Evolutionary conservation across 2,797 vertebrate genomes (phyloP).

Genomic region (Enteromius thamalakanensis): DNA sequence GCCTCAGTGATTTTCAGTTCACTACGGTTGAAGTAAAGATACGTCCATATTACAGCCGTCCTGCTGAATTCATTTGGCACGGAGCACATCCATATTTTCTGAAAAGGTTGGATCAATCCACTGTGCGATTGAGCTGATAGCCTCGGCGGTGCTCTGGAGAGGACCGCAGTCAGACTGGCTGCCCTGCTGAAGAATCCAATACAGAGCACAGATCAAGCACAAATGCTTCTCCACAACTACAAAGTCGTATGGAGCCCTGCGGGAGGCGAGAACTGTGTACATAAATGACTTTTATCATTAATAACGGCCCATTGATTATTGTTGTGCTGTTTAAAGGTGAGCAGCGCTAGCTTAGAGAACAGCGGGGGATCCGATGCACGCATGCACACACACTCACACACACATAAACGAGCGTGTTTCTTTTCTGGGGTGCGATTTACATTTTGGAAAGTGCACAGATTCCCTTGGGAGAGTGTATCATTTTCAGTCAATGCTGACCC

Average conservation of each 20-base stretch:
- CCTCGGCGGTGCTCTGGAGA: conserved; percentile 31
- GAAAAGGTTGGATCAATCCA: conserved; percentile 62
- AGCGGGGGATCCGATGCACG: conserved; percentile 65
- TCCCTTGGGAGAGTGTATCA: conserved; percentile 71
- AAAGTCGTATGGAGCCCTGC: conserved; percentile 67
- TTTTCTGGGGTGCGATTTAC: conserved; percentile 71
- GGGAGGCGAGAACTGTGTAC: conserved; percentile 70
- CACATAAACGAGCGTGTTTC: conserved; percentile 35
- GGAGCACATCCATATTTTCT: conserved; percentile 56
- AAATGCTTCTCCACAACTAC: conserved; percentile 63
- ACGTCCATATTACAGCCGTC: conserved; percentile 50
- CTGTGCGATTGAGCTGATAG: conserved; percentile 48
- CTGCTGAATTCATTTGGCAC: conserved; percentile 60
- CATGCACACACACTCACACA: conserved; percentile 1
- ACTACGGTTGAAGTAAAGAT: conserved; percentile 51
- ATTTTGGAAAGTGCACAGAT: conserved; percentile 81
- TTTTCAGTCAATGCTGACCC: conserved; percentile 78
- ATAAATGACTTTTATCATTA: conserved; percentile 80
- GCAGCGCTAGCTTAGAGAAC: conserved; percentile 72
- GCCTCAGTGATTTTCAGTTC: conserved; percentile 28
- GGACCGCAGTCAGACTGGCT: conserved; percentile 25
- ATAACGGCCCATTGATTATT: conserved; percentile 84
- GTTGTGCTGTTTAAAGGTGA: conserved; percentile 82
- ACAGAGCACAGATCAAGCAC: conserved; percentile 62
- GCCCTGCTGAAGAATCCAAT: conserved; percentile 58